Conservation (phyloP, 2,797 vertebrate species). For the Momotus momota region DNA sequence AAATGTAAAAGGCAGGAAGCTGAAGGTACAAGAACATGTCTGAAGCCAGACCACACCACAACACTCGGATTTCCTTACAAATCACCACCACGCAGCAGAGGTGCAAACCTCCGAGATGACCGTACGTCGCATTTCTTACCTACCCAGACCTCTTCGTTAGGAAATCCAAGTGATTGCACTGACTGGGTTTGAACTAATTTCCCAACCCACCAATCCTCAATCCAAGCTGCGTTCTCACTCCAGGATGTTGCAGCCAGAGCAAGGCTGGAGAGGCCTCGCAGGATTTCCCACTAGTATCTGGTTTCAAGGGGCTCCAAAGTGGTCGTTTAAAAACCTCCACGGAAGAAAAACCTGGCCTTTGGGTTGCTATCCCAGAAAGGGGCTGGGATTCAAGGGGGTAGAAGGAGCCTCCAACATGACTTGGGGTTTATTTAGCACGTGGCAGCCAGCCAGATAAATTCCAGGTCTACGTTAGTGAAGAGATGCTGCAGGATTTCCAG, state of each 20-base stretch:
- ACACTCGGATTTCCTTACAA: neutral
- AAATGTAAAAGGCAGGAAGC: neutral
- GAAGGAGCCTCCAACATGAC: conserved; percentile 65
- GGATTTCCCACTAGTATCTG: conserved; percentile 61
- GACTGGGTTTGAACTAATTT: neutral
- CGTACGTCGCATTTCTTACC: neutral
- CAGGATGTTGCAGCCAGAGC: conserved; percentile 19
- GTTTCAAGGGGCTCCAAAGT: conserved; percentile 61
- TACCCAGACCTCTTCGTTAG: neutral
- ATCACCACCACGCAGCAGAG: neutral
- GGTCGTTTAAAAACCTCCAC: conserved; percentile 45
- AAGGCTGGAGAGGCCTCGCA: conserved; percentile 31
- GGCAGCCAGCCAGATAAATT: conserved; percentile 70
- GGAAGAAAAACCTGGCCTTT: conserved; percentile 60
- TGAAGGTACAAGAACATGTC: neutral
- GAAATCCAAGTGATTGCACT: neutral
- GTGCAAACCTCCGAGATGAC: neutral
- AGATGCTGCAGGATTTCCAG: conserved; percentile 56
- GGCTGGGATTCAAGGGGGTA: conserved; percentile 63
- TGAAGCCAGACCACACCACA: neutral
- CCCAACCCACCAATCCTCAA: neutral
- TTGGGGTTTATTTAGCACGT: conserved; percentile 68
- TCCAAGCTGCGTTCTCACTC: conserved; percentile 43
- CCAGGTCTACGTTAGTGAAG: conserved; percentile 44
- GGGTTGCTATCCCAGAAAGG: conserved; percentile 56